Evolutionary conservation across 2,113 vertebrate genomes (phyloP).

Genomic region (Paedocypris sp.): DNA sequence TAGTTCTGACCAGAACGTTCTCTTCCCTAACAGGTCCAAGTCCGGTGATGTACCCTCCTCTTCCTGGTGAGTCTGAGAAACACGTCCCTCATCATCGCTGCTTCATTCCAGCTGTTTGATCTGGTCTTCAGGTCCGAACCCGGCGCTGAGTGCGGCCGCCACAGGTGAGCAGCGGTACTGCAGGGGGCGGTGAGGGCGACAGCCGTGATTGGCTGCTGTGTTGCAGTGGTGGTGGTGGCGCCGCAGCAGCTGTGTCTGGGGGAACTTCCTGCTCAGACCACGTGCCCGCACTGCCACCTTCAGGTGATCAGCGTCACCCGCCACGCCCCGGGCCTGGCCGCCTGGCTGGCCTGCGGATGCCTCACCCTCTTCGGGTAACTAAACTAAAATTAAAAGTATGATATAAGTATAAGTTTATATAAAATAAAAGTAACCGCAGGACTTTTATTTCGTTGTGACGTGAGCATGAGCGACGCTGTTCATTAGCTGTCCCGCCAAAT

Average conservation of each 20-base stretch:
- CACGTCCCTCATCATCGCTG: too few species aligned
- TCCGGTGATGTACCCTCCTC: not conserved
- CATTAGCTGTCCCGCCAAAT: too few species aligned
- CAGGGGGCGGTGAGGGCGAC: too few species aligned
- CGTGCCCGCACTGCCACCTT: conserved; percentile 52
- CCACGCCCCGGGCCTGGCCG: conserved; percentile 28
- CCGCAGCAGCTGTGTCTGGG: conserved; percentile 29
- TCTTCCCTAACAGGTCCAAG: not conserved
- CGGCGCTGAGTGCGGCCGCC: too few species aligned
- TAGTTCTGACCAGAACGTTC: too few species aligned
- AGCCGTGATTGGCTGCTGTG: not conserved
- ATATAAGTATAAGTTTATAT: not conserved
- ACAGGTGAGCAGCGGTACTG: too few species aligned
- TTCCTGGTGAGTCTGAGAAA: not conserved
- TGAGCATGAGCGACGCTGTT: too few species aligned
- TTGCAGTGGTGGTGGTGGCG: conserved; percentile 42
- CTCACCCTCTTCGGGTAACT: conserved; percentile 42
- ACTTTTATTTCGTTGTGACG: too few species aligned
- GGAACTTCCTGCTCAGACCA: conserved; percentile 38
- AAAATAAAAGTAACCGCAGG: too few species aligned
- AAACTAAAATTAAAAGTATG: not conserved
- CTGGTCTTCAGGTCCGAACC: too few species aligned
- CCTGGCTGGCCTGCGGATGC: conserved; percentile 31
- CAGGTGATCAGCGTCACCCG: conserved; percentile 38
- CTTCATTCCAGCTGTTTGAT: too few species aligned